phyloP scores from a whole-genome alignment of 2,113 vertebrate species.

The Ibidorhyncha struthersii region DNA sequence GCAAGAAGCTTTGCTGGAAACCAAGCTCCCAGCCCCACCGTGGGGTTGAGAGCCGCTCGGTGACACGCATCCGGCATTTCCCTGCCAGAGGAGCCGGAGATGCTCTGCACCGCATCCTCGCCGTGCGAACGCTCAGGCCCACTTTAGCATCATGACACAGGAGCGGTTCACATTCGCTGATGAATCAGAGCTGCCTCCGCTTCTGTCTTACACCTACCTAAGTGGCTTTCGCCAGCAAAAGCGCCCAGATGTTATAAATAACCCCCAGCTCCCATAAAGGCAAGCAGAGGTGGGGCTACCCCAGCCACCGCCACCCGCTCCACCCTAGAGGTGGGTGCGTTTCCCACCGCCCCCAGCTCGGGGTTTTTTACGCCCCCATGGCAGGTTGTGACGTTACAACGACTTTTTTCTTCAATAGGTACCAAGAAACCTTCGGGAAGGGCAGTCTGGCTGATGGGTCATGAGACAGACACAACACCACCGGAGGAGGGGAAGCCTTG shows the following conservation, averaged over 20 bases:
- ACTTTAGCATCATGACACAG: not conserved
- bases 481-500: not conserved
- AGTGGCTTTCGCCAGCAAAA: not conserved
- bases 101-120: accelerated
- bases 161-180: not conserved
- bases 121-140: not conserved
- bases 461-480: not conserved
- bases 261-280: not conserved
- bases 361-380: accelerated
- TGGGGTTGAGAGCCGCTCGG: not conserved
- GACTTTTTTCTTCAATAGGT: accelerated
- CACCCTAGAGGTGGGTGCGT: not conserved
- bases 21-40: accelerated
- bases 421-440: not conserved
- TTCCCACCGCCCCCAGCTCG: not conserved
- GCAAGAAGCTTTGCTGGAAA: accelerated
- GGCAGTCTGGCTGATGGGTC: not conserved
- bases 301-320: not conserved
- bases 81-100: accelerated
- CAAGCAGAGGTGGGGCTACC: not conserved
- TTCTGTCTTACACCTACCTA: not conserved
- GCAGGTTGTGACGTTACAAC: accelerated
- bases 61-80: too few species aligned
- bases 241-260: not conserved
- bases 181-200: constrained; percentile 40